Base-by-base conservation (phyloP, 2,888 invertebrate species). In the Caenorhabditis sp. region DNA sequence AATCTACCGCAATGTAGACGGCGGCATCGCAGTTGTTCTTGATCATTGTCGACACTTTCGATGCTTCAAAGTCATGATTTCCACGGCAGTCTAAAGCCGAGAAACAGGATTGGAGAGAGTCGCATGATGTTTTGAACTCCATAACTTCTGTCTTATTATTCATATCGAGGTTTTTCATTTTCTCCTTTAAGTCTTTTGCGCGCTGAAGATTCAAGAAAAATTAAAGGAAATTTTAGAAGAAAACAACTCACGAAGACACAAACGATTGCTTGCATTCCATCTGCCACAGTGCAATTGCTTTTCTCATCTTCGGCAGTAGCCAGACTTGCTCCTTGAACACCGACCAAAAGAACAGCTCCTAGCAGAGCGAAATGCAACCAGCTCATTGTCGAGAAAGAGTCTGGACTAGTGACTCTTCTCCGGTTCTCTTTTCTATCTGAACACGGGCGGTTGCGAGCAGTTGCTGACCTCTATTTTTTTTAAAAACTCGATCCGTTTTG, bases 1-100 rank as follows among this genome's bases (percentile, higher is more conserved):
- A 71, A 0, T n/a, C 32, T 1, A 4, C 15, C 6, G 40, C 20
- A 13, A 71, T 22, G 22, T 26, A 71, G 9, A 35, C 32, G 6
- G 44, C 61, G n/a, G 55, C 60, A 5, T 70, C 60, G 20, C 69
- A 70, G 35, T 60, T 47, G 26, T 56, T 56, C 6, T 56, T 37
- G 4, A 44, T 22, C n/a, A n/a, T n/a, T n/a, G n/a, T n/a, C n/a
- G n/a, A n/a, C n/a, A n/a, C n/a, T n/a, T n/a, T n/a, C n/a, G n/a
- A n/a, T n/a, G n/a, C n/a, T n/a, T 26, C 22, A 68, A 4, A 4
- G 20, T n/a, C 15, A n/a, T n/a, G n/a, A n/a, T n/a, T n/a, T 56
- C 32, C 18, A 26, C 11, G 18, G n/a, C n/a, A n/a, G n/a, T n/a
- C n/a, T n/a, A n/a, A n/a, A n/a, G n/a, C n/a, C n/a, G n/a, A n/a